phyloP scores from a whole-genome alignment of 2,888 invertebrate genomes.

The Drosophila mercatorum region DNA sequence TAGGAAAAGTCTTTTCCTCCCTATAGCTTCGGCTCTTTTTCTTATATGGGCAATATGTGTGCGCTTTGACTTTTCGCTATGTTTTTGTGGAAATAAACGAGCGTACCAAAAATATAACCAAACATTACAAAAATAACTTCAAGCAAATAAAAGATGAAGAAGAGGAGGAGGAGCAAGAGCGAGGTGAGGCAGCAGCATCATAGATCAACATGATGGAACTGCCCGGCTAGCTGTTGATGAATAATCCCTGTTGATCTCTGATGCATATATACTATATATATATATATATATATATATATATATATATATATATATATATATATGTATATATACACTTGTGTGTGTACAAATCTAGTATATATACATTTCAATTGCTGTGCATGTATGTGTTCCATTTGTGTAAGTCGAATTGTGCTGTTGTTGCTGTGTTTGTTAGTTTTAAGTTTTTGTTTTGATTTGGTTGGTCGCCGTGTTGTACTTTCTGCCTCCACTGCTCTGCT shows the following conservation, averaged over 20 bases:
- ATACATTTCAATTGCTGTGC: slow-evolving; percentile 7
- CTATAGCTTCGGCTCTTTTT: slow-evolving; percentile 35
- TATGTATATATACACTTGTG: slow-evolving; percentile 5
- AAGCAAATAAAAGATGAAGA: slow-evolving; percentile 37
- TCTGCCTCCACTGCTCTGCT: slow-evolving; percentile 19
- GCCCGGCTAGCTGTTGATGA: slow-evolving; percentile 59
- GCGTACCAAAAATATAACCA: slow-evolving; percentile 74
- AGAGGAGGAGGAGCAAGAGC: no score
- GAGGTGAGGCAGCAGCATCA: slow-evolving; percentile 22
- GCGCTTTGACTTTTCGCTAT: slow-evolving; percentile 65
- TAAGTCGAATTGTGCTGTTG: slow-evolving; percentile 28
- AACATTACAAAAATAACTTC: slow-evolving; percentile 76
- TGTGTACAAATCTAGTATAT: slow-evolving; percentile 22
- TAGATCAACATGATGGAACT: slow-evolving; percentile 62
- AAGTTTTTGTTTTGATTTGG: slow-evolving; percentile 75
- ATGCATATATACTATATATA: slow-evolving; percentile 31
- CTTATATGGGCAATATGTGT: slow-evolving; percentile 53
- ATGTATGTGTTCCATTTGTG: slow-evolving; percentile 56
- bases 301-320: slow-evolving; percentile 14
- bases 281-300: no score
- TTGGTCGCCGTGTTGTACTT: slow-evolving; percentile 49
- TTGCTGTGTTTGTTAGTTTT: slow-evolving; percentile 67
- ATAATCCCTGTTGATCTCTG: slow-evolving; percentile 70
- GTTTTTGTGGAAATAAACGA: slow-evolving; percentile 61
- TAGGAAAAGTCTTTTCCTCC: slow-evolving; percentile 18